Conservation (phyloP, 2,888 invertebrate genomes). For the Pinctada fucata region DNA sequence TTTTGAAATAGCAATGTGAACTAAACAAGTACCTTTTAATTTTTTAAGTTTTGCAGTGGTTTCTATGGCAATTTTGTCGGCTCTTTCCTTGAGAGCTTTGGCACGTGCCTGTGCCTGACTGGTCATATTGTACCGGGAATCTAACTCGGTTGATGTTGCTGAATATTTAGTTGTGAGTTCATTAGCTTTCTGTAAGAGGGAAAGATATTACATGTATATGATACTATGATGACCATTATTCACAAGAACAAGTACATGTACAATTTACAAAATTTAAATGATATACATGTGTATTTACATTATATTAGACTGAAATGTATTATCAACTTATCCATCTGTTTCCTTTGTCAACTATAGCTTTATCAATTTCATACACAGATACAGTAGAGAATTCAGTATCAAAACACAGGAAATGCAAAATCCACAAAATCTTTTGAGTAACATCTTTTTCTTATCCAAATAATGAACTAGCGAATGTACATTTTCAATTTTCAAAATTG, state of each 20-base stretch:
- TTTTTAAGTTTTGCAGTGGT: slow-evolving; percentile 80
- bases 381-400: too few species aligned
- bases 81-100: slow-evolving; percentile 86
- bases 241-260: too few species aligned
- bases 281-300: neutral
- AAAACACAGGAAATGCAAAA: too few species aligned
- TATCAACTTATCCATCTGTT: too few species aligned
- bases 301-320: neutral
- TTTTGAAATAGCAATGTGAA: too few species aligned
- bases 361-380: too few species aligned
- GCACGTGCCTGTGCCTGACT: slow-evolving; percentile 88
- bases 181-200: slow-evolving; percentile 63
- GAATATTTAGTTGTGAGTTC: slow-evolving; percentile 84
- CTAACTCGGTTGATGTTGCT: slow-evolving; percentile 84
- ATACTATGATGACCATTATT: neutral
- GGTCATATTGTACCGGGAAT: slow-evolving; percentile 84
- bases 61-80: slow-evolving; percentile 88
- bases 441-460: too few species aligned
- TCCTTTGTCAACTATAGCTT: too few species aligned
- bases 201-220: neutral
- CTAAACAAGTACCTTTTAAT: slow-evolving; percentile 80
- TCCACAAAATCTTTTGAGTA: too few species aligned
- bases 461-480: too few species aligned
- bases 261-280: too few species aligned
- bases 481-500: too few species aligned